Evolutionary conservation across 37 sponge, comb jelly and placozoan genomes (phyloP), one percentile per base, ranked within the genome.

Genomic region (Agelas oroides): DNA sequence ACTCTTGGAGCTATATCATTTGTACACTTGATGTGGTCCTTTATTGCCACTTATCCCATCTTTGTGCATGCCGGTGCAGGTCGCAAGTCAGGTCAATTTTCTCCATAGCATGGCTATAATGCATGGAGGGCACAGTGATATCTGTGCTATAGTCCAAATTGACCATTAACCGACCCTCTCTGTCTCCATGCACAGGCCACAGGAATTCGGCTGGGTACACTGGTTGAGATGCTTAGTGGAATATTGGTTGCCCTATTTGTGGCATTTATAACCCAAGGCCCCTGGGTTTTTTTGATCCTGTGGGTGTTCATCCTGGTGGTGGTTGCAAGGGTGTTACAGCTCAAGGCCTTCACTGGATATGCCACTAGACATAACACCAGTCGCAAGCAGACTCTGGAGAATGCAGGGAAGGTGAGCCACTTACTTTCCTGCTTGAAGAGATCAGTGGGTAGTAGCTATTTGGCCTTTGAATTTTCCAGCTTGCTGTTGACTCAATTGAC

Each of bases 251-350:
- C 84, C 12, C 53, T 93, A 8, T 58, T 86, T 18, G 54, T 95
- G 1, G 90, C 93, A 0, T 86, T 95, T 25, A 77, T 78, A 32
- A 89, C 81, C 71, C 84, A 85, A 23, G 92, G 96, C 93, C 24
- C 78, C 35, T 30, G 90, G 52, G 84, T 93, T 0, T 65, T 92
- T 18, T 57, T 96, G 5, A 75, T 96, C 31, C 41, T 96, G 25
- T 68, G 62, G n/a, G 17, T 82, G 3, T 75, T 90, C 0, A 93
- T 81, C 33, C 8, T 85, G 24, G 25, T 86, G 14, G 24, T 79
- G 0, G 35, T 90, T 18, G 78, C 90, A 0, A 79, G 83, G 6
- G 25, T 57, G 32, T 0, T 90, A 11, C 64, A 89, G 61, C 5
- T 24, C 30, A 60, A 62, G 53, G 74, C 67, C n/a, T 25, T 89